phyloP scores from a whole-genome alignment of 1,140 invertebrate species.

The Aphelenchoides fujianensis region DNA sequence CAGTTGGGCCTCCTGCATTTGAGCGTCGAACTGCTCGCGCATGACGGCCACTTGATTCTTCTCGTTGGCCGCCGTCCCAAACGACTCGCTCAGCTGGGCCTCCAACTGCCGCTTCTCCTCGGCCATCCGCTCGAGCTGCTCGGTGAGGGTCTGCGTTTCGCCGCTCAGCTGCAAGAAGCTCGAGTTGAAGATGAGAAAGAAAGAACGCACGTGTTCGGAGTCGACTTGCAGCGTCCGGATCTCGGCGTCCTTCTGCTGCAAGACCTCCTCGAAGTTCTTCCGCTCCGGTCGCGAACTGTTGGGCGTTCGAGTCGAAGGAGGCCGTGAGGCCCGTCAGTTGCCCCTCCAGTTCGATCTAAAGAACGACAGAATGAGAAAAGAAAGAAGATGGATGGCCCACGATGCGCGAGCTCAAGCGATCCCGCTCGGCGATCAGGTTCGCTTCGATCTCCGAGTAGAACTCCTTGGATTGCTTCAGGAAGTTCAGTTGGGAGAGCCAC shows the following conservation, averaged over 20 bases:
- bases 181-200: background rate
- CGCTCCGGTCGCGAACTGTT: background rate
- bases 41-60: background rate
- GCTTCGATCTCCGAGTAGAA: background rate
- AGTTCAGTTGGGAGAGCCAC: background rate
- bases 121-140: background rate
- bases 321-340: background rate
- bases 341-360: background rate
- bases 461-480: background rate
- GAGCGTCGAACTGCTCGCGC: background rate
- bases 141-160: background rate
- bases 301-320: background rate
- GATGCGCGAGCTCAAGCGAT: background rate
- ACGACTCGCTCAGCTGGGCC: background rate
- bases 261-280: background rate
- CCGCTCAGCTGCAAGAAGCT: background rate
- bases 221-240: background rate
- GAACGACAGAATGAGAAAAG: too few species aligned
- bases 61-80: background rate
- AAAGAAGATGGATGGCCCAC: background rate
- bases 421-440: background rate
- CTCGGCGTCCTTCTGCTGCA: background rate
- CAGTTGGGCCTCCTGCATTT: background rate
- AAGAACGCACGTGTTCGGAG: background rate
- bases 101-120: background rate